Evolutionary conservation across 2,888 invertebrate genomes (phyloP).

Genomic region (Drosophila atripex): DNA sequence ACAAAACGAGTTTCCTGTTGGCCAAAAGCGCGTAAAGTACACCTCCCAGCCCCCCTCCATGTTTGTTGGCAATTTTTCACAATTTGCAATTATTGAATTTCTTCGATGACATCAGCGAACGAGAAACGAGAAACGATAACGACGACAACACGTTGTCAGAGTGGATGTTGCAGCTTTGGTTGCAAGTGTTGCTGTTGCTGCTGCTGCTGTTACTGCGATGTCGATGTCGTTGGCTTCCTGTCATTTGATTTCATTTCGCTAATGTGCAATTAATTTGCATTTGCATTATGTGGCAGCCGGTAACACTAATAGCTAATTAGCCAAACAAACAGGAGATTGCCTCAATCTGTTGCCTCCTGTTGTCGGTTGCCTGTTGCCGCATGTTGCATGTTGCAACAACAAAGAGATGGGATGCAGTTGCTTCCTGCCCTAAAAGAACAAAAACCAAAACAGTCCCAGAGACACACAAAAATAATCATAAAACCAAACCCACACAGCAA

Average conservation of each 20-base stretch:
- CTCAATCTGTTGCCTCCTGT: slow-evolving; percentile 1
- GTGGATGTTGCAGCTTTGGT: neutral
- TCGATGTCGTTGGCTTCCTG: slow-evolving; percentile 58
- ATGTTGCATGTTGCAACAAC: neutral
- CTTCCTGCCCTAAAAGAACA: slow-evolving; percentile 1
- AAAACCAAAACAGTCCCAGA: neutral
- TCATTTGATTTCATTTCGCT: slow-evolving; percentile 57
- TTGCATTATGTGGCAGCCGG: slow-evolving; percentile 39
- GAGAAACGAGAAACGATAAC: slow-evolving; percentile 24
- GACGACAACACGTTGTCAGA: slow-evolving; percentile 20
- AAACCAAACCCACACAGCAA: slow-evolving; percentile 3
- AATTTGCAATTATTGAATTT: slow-evolving; percentile 73
- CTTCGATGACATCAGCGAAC: slow-evolving; percentile 67
- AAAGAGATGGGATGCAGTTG: neutral
- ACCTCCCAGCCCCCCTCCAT: slow-evolving; percentile 7
- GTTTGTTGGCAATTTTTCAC: slow-evolving; percentile 63
- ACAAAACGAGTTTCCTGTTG: slow-evolving; percentile 68
- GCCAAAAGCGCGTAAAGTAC: slow-evolving; percentile 68
- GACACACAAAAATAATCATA: neutral
- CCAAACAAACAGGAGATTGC: slow-evolving; percentile 20
- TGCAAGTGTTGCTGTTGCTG: slow-evolving; percentile 1
- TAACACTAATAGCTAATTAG: slow-evolving; percentile 14
- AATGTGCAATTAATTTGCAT: slow-evolving; percentile 66
- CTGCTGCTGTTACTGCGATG: neutral
- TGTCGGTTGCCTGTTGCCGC: neutral